Conservation (phyloP, 2,797 vertebrate genomes). For the Mus caroli region DNA sequence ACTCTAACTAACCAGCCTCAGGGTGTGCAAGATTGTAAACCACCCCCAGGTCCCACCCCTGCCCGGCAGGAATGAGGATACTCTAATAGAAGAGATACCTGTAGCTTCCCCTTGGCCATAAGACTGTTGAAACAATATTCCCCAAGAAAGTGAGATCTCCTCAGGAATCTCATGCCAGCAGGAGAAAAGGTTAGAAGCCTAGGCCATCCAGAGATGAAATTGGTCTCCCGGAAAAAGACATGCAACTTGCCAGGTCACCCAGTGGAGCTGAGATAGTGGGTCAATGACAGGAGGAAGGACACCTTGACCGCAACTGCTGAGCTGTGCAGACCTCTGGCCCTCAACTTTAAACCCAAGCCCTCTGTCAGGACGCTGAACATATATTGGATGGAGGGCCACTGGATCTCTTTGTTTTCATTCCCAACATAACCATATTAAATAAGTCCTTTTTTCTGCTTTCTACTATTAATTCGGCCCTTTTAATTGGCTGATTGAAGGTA, state of each 20-base stretch:
- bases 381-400: neutral
- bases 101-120: neutral
- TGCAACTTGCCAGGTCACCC: neutral
- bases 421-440: neutral
- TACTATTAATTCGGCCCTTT: neutral
- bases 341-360: neutral
- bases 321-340: neutral
- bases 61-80: neutral
- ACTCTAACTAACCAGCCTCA: neutral
- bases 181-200: neutral
- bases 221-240: neutral
- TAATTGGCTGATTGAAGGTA: neutral
- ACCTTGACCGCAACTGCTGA: neutral
- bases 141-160: neutral
- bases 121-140: neutral
- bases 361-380: neutral
- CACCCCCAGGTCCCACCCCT: too few relatives aligned
- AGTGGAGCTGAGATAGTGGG: neutral
- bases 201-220: neutral
- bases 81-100: neutral
- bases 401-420: neutral
- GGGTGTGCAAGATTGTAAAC: neutral
- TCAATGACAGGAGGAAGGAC: neutral
- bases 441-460: neutral
- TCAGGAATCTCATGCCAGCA: neutral